Conservation (phyloP, 2,113 vertebrate species). For the Zosterops borbonicus region DNA sequence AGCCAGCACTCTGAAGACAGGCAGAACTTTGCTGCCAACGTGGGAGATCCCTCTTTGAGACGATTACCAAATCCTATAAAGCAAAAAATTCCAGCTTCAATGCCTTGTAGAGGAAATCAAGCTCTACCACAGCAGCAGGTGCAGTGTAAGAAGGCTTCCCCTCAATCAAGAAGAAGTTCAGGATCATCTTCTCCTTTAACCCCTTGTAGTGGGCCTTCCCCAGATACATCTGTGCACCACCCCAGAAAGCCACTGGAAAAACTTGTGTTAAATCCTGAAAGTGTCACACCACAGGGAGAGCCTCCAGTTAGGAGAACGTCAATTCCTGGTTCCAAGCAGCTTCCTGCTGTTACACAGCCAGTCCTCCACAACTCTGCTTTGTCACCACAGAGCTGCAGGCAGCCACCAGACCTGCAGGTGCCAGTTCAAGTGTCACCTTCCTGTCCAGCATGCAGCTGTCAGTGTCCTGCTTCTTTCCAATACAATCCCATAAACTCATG, state of each 20-base stretch:
- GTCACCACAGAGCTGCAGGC: constrained; percentile 57
- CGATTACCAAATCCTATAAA: constrained; percentile 41
- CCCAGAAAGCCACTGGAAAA: constrained; percentile 44
- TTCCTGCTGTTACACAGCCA: constrained; percentile 39
- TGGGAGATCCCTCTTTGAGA: constrained; percentile 55
- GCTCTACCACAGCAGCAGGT: constrained; percentile 10
- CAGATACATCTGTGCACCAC: constrained; percentile 59
- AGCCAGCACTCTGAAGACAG: constrained; percentile 19
- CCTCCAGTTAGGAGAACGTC: not conserved
- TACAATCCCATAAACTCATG: constrained; percentile 66
- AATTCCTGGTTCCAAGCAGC: constrained; percentile 12
- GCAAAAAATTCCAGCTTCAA: constrained; percentile 9
- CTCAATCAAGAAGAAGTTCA: constrained; percentile 47
- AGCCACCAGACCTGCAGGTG: constrained; percentile 71
- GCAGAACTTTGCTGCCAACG: constrained; percentile 12
- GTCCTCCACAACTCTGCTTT: constrained; percentile 48
- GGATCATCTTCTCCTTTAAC: constrained; percentile 67
- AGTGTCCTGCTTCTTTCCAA: constrained; percentile 63
- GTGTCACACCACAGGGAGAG: constrained; percentile 35
- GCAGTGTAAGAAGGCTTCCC: constrained; percentile 33
- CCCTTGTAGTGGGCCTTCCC: constrained; percentile 59
- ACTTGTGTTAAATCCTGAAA: not conserved
- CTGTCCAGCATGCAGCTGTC: constrained; percentile 73
- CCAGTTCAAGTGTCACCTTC: constrained; percentile 64
- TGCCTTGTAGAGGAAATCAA: constrained; percentile 49